Percentiles rank a stretch among this genome's conserved stretches.
Evolutionary conservation across 2,113 vertebrate genomes (phyloP).

Genomic region (Nycticryphes semicollaris): DNA sequence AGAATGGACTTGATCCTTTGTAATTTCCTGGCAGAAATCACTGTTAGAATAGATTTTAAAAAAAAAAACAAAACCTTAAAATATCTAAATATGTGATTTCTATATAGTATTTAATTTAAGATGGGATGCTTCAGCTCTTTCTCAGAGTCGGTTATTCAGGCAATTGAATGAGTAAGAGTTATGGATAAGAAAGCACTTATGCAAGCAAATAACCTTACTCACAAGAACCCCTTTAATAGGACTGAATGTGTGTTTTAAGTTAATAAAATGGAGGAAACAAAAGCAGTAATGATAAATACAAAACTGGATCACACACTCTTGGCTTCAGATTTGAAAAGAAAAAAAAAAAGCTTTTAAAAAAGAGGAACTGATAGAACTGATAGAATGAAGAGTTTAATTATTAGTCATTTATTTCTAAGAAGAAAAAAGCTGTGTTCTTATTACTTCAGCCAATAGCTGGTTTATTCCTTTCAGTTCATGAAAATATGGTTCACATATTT

Average conservation of each 20-base stretch:
- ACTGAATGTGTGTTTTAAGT: neutral
- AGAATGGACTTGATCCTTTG: neutral
- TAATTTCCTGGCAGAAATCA: conserved; percentile 1
- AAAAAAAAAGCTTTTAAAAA: conserved; percentile 37
- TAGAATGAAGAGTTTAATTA: conserved; percentile 54
- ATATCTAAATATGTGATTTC: neutral
- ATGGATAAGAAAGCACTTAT: neutral
- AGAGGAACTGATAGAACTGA: conserved; percentile 12
- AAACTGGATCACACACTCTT: conserved; percentile 32
- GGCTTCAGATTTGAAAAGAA: conserved; percentile 50
- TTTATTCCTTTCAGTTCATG: conserved; percentile 64
- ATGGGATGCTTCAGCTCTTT: neutral
- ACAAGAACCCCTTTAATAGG: neutral
- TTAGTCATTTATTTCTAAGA: conserved; percentile 50
- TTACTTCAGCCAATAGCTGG: conserved; percentile 43
- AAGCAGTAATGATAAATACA: conserved; percentile 39
- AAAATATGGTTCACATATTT: conserved; percentile 67
- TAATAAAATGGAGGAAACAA: neutral
- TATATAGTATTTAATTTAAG: neutral
- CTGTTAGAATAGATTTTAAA: neutral
- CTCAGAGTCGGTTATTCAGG: neutral
- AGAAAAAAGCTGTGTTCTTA: neutral
- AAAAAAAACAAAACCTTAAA: neutral
- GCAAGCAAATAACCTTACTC: conserved; percentile 13
- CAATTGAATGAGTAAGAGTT: neutral